Conservation (phyloP, 2,797 vertebrate genomes). For the Carcharodon carcharias region DNA sequence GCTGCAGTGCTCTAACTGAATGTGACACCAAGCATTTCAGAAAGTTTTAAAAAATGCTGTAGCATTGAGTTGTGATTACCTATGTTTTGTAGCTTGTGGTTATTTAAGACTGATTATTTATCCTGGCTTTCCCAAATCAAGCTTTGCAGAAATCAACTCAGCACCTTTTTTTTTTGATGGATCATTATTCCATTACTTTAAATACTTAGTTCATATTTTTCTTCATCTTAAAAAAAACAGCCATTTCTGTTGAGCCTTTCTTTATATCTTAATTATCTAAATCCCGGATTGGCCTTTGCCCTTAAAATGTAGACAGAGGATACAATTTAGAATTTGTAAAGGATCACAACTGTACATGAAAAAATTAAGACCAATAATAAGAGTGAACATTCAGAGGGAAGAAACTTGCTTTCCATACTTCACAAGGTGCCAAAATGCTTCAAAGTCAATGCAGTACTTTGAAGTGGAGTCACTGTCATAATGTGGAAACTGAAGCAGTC, state of each 20-base stretch:
- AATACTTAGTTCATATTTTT: neutral
- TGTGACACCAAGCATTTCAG: neutral
- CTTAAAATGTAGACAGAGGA: neutral
- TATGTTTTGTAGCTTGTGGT: neutral
- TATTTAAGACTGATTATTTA: neutral
- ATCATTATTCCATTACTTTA: neutral
- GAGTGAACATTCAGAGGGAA: neutral
- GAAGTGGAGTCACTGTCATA: neutral
- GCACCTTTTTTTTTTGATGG: neutral
- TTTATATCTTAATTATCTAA: neutral
- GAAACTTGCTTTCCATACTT: neutral
- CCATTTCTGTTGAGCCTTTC: neutral
- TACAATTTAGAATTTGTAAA: neutral
- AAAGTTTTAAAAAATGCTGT: neutral
- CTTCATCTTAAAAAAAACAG: too few species aligned
- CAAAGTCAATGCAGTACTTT: neutral
- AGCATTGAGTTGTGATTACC: neutral
- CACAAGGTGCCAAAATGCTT: neutral
- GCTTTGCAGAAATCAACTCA: neutral
- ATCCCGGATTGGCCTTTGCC: neutral
- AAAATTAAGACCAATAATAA: too few species aligned
- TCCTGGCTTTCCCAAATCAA: neutral
- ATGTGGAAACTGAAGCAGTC: neutral
- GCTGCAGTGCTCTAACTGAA: neutral
- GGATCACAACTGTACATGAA: neutral